Percentiles rank a stretch among this genome's conserved stretches.
Conservation (phyloP, 1,140 invertebrate genomes). For the Philopotamus ludificatus region DNA sequence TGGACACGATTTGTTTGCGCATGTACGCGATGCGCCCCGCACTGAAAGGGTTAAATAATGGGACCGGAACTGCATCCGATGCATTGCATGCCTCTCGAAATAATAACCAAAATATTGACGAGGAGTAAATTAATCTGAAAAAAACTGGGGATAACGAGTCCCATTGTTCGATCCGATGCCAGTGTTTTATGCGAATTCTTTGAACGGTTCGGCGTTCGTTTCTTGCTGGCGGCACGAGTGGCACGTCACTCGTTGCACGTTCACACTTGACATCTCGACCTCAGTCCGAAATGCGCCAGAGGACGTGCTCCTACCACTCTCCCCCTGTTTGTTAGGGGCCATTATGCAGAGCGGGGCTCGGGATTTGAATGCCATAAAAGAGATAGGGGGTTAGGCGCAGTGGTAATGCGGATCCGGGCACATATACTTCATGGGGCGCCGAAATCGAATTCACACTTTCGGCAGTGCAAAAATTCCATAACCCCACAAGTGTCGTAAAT, state of each 20-base stretch:
- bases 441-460: background rate
- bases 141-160: too few relatives aligned
- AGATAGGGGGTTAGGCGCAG: background rate
- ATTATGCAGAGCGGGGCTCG: constrained; percentile 28
- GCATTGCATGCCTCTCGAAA: background rate
- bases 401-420: background rate
- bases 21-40: too few relatives aligned
- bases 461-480: background rate
- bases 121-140: background rate
- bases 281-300: constrained; percentile 13
- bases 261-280: constrained; percentile 13
- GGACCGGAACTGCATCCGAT: background rate
- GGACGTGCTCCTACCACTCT: constrained; percentile 7
- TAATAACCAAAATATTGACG: background rate
- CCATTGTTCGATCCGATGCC: too few relatives aligned
- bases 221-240: background rate
- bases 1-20: too few relatives aligned
- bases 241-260: background rate
- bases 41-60: too few relatives aligned
- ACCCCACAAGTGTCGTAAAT: background rate
- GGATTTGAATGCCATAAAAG: constrained; percentile 36
- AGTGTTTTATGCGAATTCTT: too few relatives aligned
- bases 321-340: constrained; percentile 30
- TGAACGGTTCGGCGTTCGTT: too few relatives aligned
- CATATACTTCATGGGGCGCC: background rate